Evolutionary conservation across 2,113 vertebrate species (phyloP), one percentile per base, ranked within the genome.

Genomic region (Gnathonemus echidnorhynchus): DNA sequence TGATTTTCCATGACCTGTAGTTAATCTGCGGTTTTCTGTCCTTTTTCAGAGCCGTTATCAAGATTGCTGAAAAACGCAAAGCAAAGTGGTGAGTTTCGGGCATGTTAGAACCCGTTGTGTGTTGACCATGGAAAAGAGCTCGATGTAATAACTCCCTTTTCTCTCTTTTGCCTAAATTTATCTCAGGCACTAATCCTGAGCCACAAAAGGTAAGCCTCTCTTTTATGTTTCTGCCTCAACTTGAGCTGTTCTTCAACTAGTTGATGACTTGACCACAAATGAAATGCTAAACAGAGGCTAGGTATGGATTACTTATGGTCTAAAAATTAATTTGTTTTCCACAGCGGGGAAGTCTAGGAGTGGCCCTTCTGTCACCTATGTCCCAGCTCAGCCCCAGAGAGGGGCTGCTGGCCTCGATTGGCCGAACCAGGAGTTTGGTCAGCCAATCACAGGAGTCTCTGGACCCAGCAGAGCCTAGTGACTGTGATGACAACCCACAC

Each of bases 51-150:
- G 92, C 98, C 98, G 52, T 96, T 98, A 0, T 98, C 98, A 6
- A 97, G 97, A 95, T 93, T 95, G 88, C 94, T 98, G 93, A 99
- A 98, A 95, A 97, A 97, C 91, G 94, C 97, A 87, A 99, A 98
- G 92, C 95, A 97, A 92, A 97, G 96, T 0, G 97, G 97, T 96
- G 94, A 96, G 97, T 94, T 46, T 39, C 46, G 35, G 46, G 39
- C 39, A 13, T 52, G 53, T 53, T 86, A 8, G 19, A 83, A 48
- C 86, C 58, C 46, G 84, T 88, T 21, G 19, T 80, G 46, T 66
- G 17, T 31, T 53, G 46, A 58, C 86, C 45, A 62, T 66, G 88
- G 19, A 56, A 48, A 89, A 19, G 31, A 85, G 1, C 42, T 89
- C 13, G 9, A 11, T 27, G 13, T 56, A 13, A 83, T 49, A 87